These are phyloP conservation scores for Marmota monax DNA, from an alignment of 2,113 vertebrate genomes.

Conservation along the genomic window DNA sequence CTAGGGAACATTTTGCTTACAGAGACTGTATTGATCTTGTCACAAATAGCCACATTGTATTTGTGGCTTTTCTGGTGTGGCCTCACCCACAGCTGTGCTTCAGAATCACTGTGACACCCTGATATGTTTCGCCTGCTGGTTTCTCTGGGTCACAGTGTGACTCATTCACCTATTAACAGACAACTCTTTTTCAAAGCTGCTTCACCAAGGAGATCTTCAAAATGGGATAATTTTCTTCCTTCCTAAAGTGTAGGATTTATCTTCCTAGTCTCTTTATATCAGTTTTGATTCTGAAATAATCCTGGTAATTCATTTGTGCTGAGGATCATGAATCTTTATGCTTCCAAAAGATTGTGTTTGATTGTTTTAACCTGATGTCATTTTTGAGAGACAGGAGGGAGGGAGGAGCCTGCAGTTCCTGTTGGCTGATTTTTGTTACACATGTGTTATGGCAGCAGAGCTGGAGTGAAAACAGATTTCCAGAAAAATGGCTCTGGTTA, in stretches of 20 bases:
- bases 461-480: background rate
- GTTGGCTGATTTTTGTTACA: background rate
- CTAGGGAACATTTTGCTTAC: background rate
- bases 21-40: background rate
- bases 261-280: background rate
- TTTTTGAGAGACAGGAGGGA: background rate
- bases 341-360: background rate
- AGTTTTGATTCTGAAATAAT: conserved; percentile 52
- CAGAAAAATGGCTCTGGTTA: background rate
- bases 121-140: background rate
- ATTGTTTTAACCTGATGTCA: background rate
- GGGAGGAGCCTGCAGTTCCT: background rate
- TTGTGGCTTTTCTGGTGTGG: background rate
- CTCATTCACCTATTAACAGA: background rate
- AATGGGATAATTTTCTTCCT: background rate
- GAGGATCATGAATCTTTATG: background rate
- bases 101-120: background rate
- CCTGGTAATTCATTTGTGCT: background rate
- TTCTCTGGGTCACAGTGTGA: background rate
- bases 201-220: background rate
- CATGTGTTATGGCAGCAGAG: background rate
- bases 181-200: background rate
- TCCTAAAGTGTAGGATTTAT: conserved; percentile 1
- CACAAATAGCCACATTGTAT: background rate
- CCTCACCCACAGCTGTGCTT: background rate